Evolutionary conservation across 2,113 vertebrate genomes (phyloP), one percentile per base, ranked within the genome.

Genomic region (Corapipo altera): DNA sequence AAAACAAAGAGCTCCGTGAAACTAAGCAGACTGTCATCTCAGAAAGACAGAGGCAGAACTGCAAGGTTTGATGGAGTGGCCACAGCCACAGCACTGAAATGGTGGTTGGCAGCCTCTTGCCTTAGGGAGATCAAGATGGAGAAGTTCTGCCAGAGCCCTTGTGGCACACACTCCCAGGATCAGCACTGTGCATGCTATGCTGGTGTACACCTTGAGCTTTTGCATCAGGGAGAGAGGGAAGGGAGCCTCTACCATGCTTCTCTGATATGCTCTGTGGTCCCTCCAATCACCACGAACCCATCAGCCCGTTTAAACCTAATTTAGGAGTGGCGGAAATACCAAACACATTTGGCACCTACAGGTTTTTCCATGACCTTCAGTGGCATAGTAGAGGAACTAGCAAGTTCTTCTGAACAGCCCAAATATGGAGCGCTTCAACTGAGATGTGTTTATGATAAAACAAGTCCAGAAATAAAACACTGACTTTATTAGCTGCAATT

Each of bases 171-270:
- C 21, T 28, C 39, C 43, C 23, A 43, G 15, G n/a, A 64, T 52
- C 49, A 74, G 43, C 61, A 48, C 26, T 24, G 19, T 51, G 32
- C 35, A 57, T 0, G 0, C 51, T 54, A 28, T 9, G 5, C 12
- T 65, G 39, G 51, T 1, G 0, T 44, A 33, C 12, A 72, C 51
- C 6, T 72, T 54, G 19, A 86, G 76, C 27, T 59, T 81, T 23
- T 76, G 22, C 44, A 65, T 5, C 52, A 59, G 20, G n/a, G 27
- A 72, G 39, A 86, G 23, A 86, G 23, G 19, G 46, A 5, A 58
- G n/a, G 32, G 49, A 8, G 37, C 28, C 52, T 77, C 82, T 37
- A 8, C 15, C 7, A 12, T 22, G 30, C 66, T 22, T 37, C 46
- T 15, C 39, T 55, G 69, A 41, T 52, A 49, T 6, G 32, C 12